A percentile compares a stretch with the other conserved stretches of the same genome.
phyloP scores from a whole-genome alignment of 1,140 invertebrate species.

The Tenebrio molitor region DNA sequence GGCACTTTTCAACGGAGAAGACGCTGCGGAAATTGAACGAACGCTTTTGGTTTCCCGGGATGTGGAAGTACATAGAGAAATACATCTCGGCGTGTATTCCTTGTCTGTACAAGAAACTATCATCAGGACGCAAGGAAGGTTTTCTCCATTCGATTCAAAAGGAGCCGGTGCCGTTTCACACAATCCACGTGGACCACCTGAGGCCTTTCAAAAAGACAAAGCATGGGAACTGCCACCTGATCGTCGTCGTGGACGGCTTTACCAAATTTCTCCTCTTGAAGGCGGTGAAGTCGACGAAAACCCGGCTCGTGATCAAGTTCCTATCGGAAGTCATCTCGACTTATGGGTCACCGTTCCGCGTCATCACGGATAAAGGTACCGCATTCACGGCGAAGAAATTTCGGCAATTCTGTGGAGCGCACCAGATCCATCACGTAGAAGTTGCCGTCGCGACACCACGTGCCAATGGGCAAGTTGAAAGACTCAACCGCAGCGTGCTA shows the following conservation, averaged over 20 bases:
- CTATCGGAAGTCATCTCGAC: too few relatives aligned
- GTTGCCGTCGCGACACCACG: constrained; percentile 60
- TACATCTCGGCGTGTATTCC: constrained; percentile 1
- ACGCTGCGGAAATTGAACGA: constrained; percentile 56
- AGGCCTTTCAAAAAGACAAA: constrained; percentile 48
- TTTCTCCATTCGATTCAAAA: constrained; percentile 61
- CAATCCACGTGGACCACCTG: constrained; percentile 64
- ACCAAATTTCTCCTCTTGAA: constrained; percentile 57
- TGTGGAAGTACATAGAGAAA: constrained; percentile 54
- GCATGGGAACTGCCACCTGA: constrained; percentile 51
- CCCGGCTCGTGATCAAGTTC: too few relatives aligned
- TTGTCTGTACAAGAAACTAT: not conserved
- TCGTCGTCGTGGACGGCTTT: constrained; percentile 57
- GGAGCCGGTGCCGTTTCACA: constrained; percentile 55
- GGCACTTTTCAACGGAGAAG: constrained; percentile 61
- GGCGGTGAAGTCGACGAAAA: constrained; percentile 50
- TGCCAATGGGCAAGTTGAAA: constrained; percentile 61
- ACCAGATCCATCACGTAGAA: constrained; percentile 45
- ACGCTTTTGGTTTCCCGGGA: constrained; percentile 61
- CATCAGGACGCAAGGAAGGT: constrained; percentile 37
- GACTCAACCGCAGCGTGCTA: constrained; percentile 54
- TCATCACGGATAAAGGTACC: constrained; percentile 59
- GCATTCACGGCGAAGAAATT: not conserved
- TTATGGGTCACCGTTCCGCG: constrained; percentile 63
- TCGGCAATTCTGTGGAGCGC: not conserved